Evolutionary conservation across 2,113 vertebrate genomes (phyloP), one percentile per base, ranked within the genome.

Genomic region (Lepidothrix coronata): DNA sequence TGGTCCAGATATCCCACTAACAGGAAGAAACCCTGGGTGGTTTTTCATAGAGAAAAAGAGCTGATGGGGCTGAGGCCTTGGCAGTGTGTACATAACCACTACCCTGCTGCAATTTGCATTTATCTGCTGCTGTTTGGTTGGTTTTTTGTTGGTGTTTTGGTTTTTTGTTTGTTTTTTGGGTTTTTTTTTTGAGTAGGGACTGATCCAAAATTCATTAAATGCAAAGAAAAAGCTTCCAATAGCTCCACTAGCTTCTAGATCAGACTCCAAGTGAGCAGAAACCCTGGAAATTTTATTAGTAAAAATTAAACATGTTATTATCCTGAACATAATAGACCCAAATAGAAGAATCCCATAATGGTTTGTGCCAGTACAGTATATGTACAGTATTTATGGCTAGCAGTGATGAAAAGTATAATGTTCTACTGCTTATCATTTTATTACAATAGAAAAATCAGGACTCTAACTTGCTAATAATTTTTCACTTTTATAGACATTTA

Each of bases 401-500:
- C 33, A 65, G 63, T 75, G 86, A 95, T 75, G 96, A 96, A 94
- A 79, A 92, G 54, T 92, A 92, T 92, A 88, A 87, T 63, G 76
- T 96, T 88, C 92, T 68, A 14, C 77, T 62, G 67, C 95, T 97
- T 93, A 76, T 95, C 74, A 78, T 93, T 95, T 96, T 93, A 89
- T 76, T 73, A 77, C 68, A 90, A 92, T 91, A 93, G 91, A 90
- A 93, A 95, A 96, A 97, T 95, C 96, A 95, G 90, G 88, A 82
- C 73, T 81, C 37, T n/a, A 81, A 94, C 92, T 95, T 93, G 87
- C 87, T 91, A 84, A 95, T 95, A 73, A 95, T 96, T 97, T 96
- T 96, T 96, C 96, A 97, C 95, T 95, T 95, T 97, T 94, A 89
- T 92, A 96, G 97, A 97, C 94, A 96, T 92, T 88, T 95, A 91